Conservation (phyloP, 2,797 vertebrate genomes). For the Diplodus puntazzo region DNA sequence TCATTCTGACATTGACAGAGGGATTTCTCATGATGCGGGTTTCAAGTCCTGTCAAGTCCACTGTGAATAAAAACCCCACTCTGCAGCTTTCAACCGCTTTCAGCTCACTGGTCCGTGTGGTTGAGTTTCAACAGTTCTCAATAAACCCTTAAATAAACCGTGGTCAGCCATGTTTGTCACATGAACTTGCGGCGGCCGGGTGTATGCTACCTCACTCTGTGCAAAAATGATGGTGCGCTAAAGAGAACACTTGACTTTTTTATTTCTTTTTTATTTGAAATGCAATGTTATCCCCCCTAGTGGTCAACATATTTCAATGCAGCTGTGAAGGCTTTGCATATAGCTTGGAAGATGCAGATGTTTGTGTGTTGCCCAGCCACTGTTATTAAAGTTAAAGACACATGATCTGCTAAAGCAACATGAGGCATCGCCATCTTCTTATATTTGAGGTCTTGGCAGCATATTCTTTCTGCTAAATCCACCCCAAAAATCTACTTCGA, state of each 20-base stretch:
- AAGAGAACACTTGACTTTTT: slow-evolving; percentile 22
- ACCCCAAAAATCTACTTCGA: not conserved
- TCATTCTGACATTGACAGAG: slow-evolving; percentile 28
- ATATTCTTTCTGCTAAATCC: no score
- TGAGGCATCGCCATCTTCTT: not conserved
- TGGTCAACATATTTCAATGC: not conserved
- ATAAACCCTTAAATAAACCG: slow-evolving; percentile 10
- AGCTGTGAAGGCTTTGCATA: not conserved
- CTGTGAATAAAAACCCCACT: slow-evolving; percentile 25
- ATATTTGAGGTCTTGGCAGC: not conserved
- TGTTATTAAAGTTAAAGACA: not conserved
- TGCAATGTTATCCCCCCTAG: not conserved
- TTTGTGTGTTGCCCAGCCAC: not conserved
- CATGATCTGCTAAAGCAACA: not conserved
- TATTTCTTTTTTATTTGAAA: no score
- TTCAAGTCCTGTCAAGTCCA: slow-evolving; percentile 3
- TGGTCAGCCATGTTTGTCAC: slow-evolving; percentile 2
- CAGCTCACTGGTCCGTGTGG: slow-evolving; percentile 27
- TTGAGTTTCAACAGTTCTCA: slow-evolving; percentile 41
- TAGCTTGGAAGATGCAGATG: not conserved
- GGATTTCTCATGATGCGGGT: slow-evolving; percentile 20
- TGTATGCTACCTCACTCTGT: slow-evolving; percentile 2
- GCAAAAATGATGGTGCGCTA: slow-evolving; percentile 8
- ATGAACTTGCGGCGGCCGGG: slow-evolving; percentile 11
- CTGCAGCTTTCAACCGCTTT: slow-evolving; percentile 26